Base-by-base conservation (phyloP, 1,140 invertebrate species). In the Camponotus pennsylvanicus region DNA sequence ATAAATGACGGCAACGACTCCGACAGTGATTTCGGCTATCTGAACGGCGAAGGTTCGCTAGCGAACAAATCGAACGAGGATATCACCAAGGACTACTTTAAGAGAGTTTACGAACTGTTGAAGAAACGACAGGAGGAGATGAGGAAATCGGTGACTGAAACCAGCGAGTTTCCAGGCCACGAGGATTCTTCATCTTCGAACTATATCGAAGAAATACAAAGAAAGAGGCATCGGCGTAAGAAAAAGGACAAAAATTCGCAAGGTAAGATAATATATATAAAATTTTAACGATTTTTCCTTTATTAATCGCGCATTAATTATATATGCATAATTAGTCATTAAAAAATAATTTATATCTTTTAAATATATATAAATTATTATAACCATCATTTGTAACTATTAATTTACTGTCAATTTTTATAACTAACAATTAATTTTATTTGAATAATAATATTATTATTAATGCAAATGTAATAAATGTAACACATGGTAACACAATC, bases 71-170 rank as follows among this genome's bases (percentile, higher is more conserved):
- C 90, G 45, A 93, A 93, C 69, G 91, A 94, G 49, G 91, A 93
- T 57, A 92, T 91, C 11, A 84, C 90, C 0, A 94, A 86, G 55
- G 94, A 95, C 88, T 95, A 95, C 67, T 95, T 95, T 73, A 91
- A 80, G n/a, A 86, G 94, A 18, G 94, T 95, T 73, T 95, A 95
- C 79, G 92, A 94, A 61, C 86, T 94, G 40, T 76, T 95, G 73
- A 93, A 93, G 69, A 92, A 88, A 27, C 84, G 92, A n/a, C 91
- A 92, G 15, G 87, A 92, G 21, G 91, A 94, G 21, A 73, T 73
- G 21, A 89, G 75, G 18, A 89, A 59, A 21, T 57, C 76, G 0
- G 57, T 82, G 3, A 80, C 89, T 32, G 79, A 8, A 59, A 82
- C 52, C 21, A 71, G 66, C 13, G 57, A 64, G 66, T 73, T 64